These are phyloP conservation scores for Chalcosyrphus nemorum DNA, from an alignment of 2,888 invertebrate species.

Conservation along the genomic window DNA sequence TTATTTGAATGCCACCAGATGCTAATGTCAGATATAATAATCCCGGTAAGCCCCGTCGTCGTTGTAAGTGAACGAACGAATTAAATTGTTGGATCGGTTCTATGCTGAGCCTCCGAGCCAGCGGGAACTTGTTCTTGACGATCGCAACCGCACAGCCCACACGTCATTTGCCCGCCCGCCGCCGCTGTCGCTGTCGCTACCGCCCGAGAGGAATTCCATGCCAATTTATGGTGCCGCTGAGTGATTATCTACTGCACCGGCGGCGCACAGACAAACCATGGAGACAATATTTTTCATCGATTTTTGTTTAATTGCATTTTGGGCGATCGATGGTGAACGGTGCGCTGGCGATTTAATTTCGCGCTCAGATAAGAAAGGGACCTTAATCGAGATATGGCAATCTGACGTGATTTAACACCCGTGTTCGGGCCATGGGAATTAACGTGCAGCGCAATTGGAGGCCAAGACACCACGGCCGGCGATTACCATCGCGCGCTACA, in stretches of 20 bases:
- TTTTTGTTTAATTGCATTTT: slow-evolving; percentile 61
- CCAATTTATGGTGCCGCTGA: slow-evolving; percentile 68
- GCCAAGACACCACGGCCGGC: slow-evolving; percentile 55
- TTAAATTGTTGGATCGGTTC: slow-evolving; percentile 62
- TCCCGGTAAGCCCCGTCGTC: slow-evolving; percentile 19
- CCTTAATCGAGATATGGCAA: slow-evolving; percentile 59
- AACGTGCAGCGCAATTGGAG: slow-evolving; percentile 59
- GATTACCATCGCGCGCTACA: slow-evolving; percentile 26
- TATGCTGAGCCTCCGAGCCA: slow-evolving; percentile 16
- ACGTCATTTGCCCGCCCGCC: slow-evolving; percentile 49
- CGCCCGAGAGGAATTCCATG: slow-evolving; percentile 41
- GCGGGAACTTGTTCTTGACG: slow-evolving; percentile 35
- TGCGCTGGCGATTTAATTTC: slow-evolving; percentile 58
- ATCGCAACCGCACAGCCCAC: slow-evolving; percentile 18
- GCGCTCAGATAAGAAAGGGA: slow-evolving; percentile 61
- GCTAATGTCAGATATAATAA: slow-evolving; percentile 70
- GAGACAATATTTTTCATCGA: slow-evolving; percentile 64
- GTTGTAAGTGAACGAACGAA: slow-evolving; percentile 38
- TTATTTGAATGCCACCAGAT: slow-evolving; percentile 71
- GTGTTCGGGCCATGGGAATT: slow-evolving; percentile 48
- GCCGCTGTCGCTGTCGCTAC: too few relatives aligned
- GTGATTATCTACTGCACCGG: slow-evolving; percentile 54
- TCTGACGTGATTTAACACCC: slow-evolving; percentile 69
- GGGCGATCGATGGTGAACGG: slow-evolving; percentile 11
- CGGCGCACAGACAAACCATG: slow-evolving; percentile 48